These are phyloP conservation scores for Cebus imitator DNA, from an alignment of 2,113 vertebrate species.

Conservation along the genomic window DNA sequence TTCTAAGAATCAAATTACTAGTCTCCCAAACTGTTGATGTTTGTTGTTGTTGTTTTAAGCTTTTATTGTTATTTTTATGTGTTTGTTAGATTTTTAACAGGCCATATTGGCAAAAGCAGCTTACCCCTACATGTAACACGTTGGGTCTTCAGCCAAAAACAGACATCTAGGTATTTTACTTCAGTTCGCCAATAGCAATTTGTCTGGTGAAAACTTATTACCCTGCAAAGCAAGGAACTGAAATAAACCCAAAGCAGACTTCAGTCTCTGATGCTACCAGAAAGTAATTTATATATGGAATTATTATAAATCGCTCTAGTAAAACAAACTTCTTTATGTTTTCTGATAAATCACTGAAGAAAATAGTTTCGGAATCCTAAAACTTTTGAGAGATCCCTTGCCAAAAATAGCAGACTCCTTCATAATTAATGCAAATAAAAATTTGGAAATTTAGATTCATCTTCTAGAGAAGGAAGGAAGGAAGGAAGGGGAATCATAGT, in stretches of 20 bases:
- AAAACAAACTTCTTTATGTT: background rate
- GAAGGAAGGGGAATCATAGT: background rate
- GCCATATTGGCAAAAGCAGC: background rate
- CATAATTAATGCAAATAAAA: background rate
- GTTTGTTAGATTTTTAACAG: background rate
- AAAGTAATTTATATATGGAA: background rate
- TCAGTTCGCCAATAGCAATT: background rate
- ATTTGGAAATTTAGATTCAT: background rate
- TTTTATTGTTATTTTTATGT: background rate
- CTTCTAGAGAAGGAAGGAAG: background rate
- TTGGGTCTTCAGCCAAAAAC: background rate
- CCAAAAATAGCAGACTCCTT: background rate
- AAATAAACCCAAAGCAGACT: background rate
- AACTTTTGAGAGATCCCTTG: background rate
- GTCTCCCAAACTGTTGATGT: background rate
- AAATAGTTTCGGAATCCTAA: background rate
- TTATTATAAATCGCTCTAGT: background rate
- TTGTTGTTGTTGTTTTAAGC: background rate
- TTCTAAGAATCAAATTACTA: background rate
- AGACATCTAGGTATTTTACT: background rate
- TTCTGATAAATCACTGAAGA: background rate
- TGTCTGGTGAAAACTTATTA: background rate
- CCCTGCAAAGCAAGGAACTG: background rate
- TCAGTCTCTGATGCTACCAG: background rate
- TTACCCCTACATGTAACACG: background rate